Percentiles rank a stretch among this genome's conserved stretches.
These are phyloP conservation scores for Nephrocerus scutellatus DNA, from an alignment of 2,888 invertebrate genomes.

Conservation along the genomic window DNA sequence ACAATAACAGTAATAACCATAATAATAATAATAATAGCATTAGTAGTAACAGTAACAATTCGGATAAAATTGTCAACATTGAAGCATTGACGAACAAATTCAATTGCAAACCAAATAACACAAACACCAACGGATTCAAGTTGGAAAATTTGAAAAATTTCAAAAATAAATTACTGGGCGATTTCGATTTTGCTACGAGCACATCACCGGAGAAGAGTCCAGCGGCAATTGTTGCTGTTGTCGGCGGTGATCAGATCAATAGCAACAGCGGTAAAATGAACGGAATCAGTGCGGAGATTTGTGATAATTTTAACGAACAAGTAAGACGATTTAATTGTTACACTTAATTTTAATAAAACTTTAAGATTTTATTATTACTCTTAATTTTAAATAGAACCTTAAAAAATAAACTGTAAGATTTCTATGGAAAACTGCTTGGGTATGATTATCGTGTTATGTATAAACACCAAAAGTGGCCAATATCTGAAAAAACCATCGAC, in stretches of 20 bases:
- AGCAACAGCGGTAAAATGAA: constrained; percentile 38
- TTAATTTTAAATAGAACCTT: no score
- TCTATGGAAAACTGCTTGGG: neutral
- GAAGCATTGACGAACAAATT: constrained; percentile 42
- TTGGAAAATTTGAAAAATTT: constrained; percentile 47
- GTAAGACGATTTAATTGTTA: no score
- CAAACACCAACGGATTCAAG: constrained; percentile 44
- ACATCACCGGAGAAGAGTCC: constrained; percentile 9
- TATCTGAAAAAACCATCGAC: no score
- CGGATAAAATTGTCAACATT: constrained; percentile 38
- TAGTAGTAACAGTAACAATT: constrained; percentile 27
- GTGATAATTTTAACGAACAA: constrained; percentile 48
- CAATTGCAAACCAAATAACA: constrained; percentile 40
- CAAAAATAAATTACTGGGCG: constrained; percentile 45
- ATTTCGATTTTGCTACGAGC: constrained; percentile 36
- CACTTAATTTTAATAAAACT: neutral
- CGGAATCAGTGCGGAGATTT: constrained; percentile 45
- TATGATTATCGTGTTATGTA: neutral
- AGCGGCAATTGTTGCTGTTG: constrained; percentile 12
- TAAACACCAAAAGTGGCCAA: no score
- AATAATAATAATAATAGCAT: constrained; percentile 21
- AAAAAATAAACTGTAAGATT: no score
- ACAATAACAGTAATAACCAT: constrained; percentile 27
- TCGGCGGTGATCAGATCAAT: constrained; percentile 12
- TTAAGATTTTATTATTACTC: no score